Percentiles rank a stretch among this genome's conserved stretches.
Evolutionary conservation across 1,140 invertebrate species (phyloP).

Genomic region (Drosophila funebris): DNA sequence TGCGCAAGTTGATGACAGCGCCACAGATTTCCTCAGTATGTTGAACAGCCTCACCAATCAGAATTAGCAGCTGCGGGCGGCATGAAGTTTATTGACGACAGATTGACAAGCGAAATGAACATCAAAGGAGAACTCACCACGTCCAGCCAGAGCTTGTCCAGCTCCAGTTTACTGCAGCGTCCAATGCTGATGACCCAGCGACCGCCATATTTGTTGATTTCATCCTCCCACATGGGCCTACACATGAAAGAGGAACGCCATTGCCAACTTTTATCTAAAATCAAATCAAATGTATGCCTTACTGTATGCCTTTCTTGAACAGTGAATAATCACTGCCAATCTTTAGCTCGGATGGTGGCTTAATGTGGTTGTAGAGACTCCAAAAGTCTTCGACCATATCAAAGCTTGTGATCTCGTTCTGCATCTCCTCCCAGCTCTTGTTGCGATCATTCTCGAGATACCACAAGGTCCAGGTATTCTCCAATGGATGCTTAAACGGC

Average conservation of each 20-base stretch:
- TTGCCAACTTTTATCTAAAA: no score
- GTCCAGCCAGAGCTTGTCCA: conserved; percentile 98
- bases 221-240: conserved; percentile 99
- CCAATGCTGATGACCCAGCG: conserved; percentile 97
- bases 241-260: neutral
- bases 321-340: conserved; percentile 97
- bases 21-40: conserved; percentile 96
- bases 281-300: no score
- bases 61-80: conserved; percentile 88
- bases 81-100: neutral
- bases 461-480: conserved; percentile 99
- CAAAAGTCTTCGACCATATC: conserved; percentile 95
- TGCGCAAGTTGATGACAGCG: conserved; percentile 96
- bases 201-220: conserved; percentile 92
- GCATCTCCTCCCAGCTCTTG: conserved; percentile 93
- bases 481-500: conserved; percentile 93
- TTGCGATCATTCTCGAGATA: conserved; percentile 97
- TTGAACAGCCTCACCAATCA: conserved; percentile 99
- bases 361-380: conserved; percentile 98
- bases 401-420: conserved; percentile 95
- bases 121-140: conserved; percentile 87
- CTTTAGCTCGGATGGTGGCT: conserved; percentile 95
- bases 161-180: conserved; percentile 91
- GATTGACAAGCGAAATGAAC: neutral
- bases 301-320: conserved; percentile 96